phyloP scores from a whole-genome alignment of 2,888 invertebrate genomes.

The Mycalesis mineus region DNA sequence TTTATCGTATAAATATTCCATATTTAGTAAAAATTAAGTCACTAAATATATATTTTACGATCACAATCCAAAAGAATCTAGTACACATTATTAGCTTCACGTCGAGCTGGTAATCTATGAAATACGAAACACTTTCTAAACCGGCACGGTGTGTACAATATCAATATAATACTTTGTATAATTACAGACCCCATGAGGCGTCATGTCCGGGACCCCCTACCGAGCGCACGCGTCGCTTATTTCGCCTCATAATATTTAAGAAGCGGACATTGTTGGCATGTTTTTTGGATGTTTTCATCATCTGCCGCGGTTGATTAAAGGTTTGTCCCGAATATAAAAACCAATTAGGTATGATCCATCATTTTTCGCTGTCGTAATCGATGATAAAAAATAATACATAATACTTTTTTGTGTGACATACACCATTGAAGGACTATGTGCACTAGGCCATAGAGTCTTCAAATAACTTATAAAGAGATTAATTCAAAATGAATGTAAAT shows the following conservation, averaged over 20 bases:
- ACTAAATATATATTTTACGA: neutral
- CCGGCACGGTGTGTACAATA: neutral
- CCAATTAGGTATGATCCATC: conserved; percentile 3
- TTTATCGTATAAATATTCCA: too few species aligned
- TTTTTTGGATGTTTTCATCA: conserved; percentile 61
- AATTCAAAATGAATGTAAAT: too few species aligned
- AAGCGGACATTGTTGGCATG: conserved; percentile 48
- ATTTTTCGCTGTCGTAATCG: neutral
- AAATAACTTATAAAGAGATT: too few species aligned
- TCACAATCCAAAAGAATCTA: neutral
- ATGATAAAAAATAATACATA: neutral
- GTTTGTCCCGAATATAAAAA: neutral
- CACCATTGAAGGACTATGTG: too few species aligned
- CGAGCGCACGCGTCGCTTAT: conserved; percentile 64
- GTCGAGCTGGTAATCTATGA: neutral
- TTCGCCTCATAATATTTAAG: conserved; percentile 43
- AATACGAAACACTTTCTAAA: conserved; percentile 1
- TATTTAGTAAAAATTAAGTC: neutral
- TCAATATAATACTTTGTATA: conserved; percentile 19
- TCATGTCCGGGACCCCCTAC: conserved; percentile 44
- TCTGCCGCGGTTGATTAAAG: conserved; percentile 49
- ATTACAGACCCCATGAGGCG: conserved; percentile 26
- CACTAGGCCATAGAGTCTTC: too few species aligned
- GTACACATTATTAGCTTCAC: neutral
- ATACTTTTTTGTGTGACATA: too few species aligned